These are phyloP conservation scores for Laterallus jamaicensis DNA, from an alignment of 2,113 vertebrate species.

Conservation along the genomic window DNA sequence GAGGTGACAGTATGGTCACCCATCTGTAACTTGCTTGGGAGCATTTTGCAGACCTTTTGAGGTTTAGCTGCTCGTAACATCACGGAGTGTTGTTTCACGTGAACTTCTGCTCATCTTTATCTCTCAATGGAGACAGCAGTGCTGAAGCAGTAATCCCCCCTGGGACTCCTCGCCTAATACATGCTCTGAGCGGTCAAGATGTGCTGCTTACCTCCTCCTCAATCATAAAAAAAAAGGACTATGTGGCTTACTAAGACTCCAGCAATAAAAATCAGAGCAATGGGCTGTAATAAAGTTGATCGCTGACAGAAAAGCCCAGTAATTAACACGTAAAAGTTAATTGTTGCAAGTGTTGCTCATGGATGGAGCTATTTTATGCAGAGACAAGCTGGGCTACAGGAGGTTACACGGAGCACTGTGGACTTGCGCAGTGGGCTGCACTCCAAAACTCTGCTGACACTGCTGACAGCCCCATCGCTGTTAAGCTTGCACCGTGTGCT, in stretches of 20 bases:
- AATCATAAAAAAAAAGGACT: neutral
- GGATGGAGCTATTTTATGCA: neutral
- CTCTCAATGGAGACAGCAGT: neutral
- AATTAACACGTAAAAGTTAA: neutral
- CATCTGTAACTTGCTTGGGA: neutral
- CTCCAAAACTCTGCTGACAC: neutral
- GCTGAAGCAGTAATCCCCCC: neutral
- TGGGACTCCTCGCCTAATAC: neutral
- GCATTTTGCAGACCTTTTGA: neutral
- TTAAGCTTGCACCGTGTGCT: neutral
- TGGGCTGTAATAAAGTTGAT: neutral
- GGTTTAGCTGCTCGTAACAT: neutral
- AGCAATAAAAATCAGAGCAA: neutral
- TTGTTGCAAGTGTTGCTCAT: neutral
- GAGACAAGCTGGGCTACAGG: neutral
- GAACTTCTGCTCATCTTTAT: constrained; percentile 4
- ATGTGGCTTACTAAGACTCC: neutral
- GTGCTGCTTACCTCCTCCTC: neutral
- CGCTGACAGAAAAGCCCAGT: neutral
- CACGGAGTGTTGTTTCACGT: neutral
- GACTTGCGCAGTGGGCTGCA: neutral
- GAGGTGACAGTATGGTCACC: neutral
- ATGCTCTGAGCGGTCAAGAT: neutral
- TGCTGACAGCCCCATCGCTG: neutral
- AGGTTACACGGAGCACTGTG: neutral